Conservation (phyloP, 2,797 vertebrate species). For the Tragelaphus eurycerus region DNA sequence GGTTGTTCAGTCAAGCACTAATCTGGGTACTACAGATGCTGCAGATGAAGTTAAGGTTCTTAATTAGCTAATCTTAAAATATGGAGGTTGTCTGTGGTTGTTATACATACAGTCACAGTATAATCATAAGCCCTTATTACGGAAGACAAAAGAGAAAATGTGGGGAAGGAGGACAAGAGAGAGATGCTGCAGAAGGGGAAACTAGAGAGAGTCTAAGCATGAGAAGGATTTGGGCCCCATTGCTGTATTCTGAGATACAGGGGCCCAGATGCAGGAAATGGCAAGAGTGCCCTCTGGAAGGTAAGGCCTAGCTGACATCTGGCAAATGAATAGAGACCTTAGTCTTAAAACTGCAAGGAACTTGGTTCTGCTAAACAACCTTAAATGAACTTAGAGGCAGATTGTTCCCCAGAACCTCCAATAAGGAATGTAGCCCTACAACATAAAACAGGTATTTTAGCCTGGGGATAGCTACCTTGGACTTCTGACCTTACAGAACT, state of each 20-base stretch:
- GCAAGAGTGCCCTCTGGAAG: neutral
- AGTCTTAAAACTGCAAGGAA: neutral
- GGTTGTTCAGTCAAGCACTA: neutral
- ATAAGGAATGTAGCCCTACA: neutral
- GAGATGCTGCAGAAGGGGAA: neutral
- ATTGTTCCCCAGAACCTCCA: neutral
- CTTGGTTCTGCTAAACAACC: neutral
- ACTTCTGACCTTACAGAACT: neutral
- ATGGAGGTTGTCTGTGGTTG: neutral
- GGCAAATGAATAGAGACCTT: neutral
- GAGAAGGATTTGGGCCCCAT: neutral
- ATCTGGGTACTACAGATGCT: neutral
- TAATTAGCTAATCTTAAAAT: neutral
- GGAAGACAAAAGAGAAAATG: neutral
- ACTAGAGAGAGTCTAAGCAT: neutral
- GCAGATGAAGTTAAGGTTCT: neutral
- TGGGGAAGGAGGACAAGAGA: neutral
- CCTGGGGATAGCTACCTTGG: neutral
- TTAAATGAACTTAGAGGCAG: neutral
- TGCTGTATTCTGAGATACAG: neutral
- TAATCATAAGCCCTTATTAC: neutral
- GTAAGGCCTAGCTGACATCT: neutral
- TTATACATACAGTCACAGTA: neutral
- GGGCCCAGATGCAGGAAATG: neutral
- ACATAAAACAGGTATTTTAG: neutral